Base-by-base conservation (phyloP, 2,888 invertebrate species). In the Caenorhabditis becei region DNA sequence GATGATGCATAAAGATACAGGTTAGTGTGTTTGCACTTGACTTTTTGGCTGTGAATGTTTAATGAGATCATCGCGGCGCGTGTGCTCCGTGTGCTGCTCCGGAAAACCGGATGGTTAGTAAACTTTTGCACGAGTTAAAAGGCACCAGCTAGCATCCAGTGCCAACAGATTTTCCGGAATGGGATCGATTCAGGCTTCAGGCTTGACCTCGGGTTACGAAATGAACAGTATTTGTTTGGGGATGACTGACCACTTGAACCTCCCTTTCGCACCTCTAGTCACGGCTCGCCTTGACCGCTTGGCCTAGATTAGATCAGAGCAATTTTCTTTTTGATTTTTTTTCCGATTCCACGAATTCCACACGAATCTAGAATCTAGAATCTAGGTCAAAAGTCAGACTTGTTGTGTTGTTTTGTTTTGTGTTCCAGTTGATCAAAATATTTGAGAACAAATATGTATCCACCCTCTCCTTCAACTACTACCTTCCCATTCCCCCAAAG, bases 1-100 rank as follows among this genome's bases (percentile, higher is more conserved):
- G 41, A 79, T 66, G 62, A 79, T 79, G 72, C 79, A 79, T 67
- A 79, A 79, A 79, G 79, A 79, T 79, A 79, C 79, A 79, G 79
- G 79, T 79, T 66, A 72, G 78, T 71, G 53, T 69, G 69, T 77
- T 77, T 77, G 69, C 67, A 77, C 75, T 75, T 75, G 75, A 75
- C 75, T 65, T 74, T 74, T 74, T 74, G 74, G 66, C 74, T 65
- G 74, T 74, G 75, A 75, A 75, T 75, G 75, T 75, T 75, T 75
- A 75, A 75, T 75, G 75, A 75, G 75, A 75, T 75, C 66, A 75
- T 66, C 75, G 41, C 41, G 41, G 41, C 11, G 63, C 61, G 53
- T n/a, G 16, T 44, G 20, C 63, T 47, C 47, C 63, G 32, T 59
- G 54, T 54, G 54, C 44, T 51, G 16, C 41, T 24, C 74, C 59